These are phyloP conservation scores for Leptodactylus fallax DNA, from an alignment of 2,797 vertebrate genomes.

Conservation along the genomic window DNA sequence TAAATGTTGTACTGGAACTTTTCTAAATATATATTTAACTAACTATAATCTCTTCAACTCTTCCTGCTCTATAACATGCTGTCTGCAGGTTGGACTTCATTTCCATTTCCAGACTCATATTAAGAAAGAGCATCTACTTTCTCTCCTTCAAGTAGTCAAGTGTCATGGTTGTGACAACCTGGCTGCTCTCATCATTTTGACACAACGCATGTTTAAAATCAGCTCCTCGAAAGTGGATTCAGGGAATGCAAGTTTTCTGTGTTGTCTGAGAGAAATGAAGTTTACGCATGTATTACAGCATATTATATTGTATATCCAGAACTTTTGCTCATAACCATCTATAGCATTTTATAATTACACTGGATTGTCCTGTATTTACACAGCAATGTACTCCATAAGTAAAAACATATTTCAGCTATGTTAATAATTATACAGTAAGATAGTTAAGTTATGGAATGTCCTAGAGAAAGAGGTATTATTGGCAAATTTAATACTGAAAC, in stretches of 20 bases:
- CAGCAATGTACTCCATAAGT: not conserved
- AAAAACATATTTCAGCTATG: not conserved
- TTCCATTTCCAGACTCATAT: no score
- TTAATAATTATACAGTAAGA: not conserved
- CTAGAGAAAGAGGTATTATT: not conserved
- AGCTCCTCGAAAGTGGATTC: not conserved
- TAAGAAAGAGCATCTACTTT: no score
- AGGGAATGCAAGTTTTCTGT: not conserved
- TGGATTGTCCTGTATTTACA: not conserved
- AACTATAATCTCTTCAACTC: no score
- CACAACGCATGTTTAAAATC: no score
- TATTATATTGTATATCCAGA: not conserved
- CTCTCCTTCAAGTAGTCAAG: not conserved
- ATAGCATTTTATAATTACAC: not conserved
- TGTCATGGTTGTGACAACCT: not conserved
- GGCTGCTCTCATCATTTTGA: not conserved
- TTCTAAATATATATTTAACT: no score
- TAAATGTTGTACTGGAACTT: no score
- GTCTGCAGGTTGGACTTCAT: no score
- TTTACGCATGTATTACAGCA: slow-evolving; percentile 17
- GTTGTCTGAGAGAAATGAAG: not conserved
- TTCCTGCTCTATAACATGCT: no score
- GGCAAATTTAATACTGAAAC: not conserved
- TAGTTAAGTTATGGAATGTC: not conserved
- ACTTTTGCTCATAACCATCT: not conserved